Evolutionary conservation across 2,888 invertebrate genomes (phyloP).

Genomic region (Monopis laevigella): DNA sequence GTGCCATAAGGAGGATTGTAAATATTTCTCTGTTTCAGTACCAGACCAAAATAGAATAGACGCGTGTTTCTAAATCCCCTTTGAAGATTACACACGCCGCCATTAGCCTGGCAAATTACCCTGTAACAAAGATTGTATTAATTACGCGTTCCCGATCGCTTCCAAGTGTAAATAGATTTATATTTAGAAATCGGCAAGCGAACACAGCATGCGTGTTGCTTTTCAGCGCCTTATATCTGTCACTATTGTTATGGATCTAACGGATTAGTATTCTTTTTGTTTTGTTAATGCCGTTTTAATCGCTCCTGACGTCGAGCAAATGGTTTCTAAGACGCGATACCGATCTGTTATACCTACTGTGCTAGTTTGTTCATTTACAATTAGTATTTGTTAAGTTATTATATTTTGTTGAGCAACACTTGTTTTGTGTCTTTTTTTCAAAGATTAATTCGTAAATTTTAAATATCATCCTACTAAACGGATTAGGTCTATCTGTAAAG

Average conservation of each 20-base stretch:
- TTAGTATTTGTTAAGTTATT: too few species aligned
- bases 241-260: constrained; percentile 41
- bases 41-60: constrained; percentile 64
- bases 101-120: constrained; percentile 68
- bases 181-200: constrained; percentile 53
- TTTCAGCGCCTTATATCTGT: constrained; percentile 52
- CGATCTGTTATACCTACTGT: too few species aligned
- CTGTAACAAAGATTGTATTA: constrained; percentile 68
- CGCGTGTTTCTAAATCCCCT: constrained; percentile 67
- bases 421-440: too few species aligned
- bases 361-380: too few species aligned
- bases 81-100: constrained; percentile 66
- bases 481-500: too few species aligned
- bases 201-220: constrained; percentile 27
- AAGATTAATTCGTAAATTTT: too few species aligned
- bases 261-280: constrained; percentile 13
- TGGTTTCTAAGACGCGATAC: constrained; percentile 18
- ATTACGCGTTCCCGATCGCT: constrained; percentile 63
- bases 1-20: constrained; percentile 64
- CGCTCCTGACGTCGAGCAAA: constrained; percentile 27
- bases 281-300: constrained; percentile 30
- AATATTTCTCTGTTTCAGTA: constrained; percentile 67
- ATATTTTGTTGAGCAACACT: too few species aligned
- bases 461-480: too few species aligned
- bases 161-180: constrained; percentile 57